Evolutionary conservation across 2,888 invertebrate species (phyloP).

Genomic region (Rhorus exstirpatorius): DNA sequence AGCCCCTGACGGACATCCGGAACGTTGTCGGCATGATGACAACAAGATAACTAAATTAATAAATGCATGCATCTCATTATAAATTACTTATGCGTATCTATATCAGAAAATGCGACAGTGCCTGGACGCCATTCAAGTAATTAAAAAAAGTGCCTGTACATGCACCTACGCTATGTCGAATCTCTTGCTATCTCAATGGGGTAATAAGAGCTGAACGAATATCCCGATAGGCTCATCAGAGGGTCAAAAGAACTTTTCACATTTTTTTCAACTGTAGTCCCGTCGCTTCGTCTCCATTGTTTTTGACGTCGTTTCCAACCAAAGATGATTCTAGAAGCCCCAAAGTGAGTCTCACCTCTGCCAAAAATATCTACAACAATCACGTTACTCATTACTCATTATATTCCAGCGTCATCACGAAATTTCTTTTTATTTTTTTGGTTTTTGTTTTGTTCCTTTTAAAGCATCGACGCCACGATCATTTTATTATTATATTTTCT

Average conservation of each 20-base stretch:
- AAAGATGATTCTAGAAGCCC: too few relatives aligned
- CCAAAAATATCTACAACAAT: not conserved
- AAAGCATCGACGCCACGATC: not conserved
- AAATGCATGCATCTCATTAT: conserved; percentile 21
- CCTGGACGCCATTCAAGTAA: not conserved
- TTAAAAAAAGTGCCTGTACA: not conserved
- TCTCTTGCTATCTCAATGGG: not conserved
- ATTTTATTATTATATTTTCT: not conserved
- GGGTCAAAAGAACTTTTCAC: too few relatives aligned
- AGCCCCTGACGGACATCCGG: conserved; percentile 40
- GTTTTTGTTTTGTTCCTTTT: too few relatives aligned
- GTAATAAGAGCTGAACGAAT: not conserved
- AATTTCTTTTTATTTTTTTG: not conserved
- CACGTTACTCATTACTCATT: not conserved
- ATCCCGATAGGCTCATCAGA: too few relatives aligned
- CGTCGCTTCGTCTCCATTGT: too few relatives aligned
- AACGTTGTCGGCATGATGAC: conserved; percentile 31
- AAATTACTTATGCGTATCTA: conserved; percentile 7
- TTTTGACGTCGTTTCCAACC: too few relatives aligned
- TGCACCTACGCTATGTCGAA: not conserved
- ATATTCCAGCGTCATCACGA: not conserved
- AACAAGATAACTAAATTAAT: conserved; percentile 34
- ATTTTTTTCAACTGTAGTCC: too few relatives aligned
- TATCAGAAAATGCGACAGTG: not conserved
- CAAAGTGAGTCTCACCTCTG: too few relatives aligned